phyloP scores from a whole-genome alignment of 2,113 vertebrate genomes.

The Colossoma macropomum region DNA sequence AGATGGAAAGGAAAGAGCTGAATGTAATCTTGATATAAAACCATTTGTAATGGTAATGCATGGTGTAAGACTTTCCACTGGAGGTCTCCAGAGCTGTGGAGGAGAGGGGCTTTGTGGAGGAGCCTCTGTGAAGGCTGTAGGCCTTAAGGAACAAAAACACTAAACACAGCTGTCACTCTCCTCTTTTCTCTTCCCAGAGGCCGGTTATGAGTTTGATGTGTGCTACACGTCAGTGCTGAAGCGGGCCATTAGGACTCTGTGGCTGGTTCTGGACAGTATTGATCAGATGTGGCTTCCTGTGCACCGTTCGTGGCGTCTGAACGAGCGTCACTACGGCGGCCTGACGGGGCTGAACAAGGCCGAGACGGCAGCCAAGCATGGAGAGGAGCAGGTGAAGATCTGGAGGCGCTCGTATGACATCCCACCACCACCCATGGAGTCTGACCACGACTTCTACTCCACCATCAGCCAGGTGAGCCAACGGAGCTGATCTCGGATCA shows the following conservation, averaged over 20 bases:
- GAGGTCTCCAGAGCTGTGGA: too few species aligned
- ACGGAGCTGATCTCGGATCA: background rate
- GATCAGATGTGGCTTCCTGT: conserved; percentile 97
- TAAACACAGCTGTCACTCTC: too few species aligned
- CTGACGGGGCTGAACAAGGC: conserved; percentile 93
- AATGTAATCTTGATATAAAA: too few species aligned
- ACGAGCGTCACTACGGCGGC: conserved; percentile 92
- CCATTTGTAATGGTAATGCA: too few species aligned
- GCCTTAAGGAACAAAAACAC: too few species aligned
- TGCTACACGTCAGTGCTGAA: conserved; percentile 93
- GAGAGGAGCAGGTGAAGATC: conserved; percentile 93
- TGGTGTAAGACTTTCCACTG: too few species aligned
- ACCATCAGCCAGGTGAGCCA: conserved; percentile 92
- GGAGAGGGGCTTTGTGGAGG: too few species aligned
- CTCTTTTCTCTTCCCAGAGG: too few species aligned
- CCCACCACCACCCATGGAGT: conserved; percentile 89
- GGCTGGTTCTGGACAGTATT: conserved; percentile 88
- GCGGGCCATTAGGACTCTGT: conserved; percentile 88
- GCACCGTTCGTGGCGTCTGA: conserved; percentile 89
- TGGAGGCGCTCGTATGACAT: conserved; percentile 91
- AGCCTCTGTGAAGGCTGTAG: too few species aligned
- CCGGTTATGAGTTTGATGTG: conserved; percentile 82
- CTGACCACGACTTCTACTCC: conserved; percentile 83
- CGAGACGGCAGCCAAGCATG: conserved; percentile 88
- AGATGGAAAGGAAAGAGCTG: too few species aligned